Conservation (phyloP, 2,113 vertebrate species). For the Nannospalax galili region DNA sequence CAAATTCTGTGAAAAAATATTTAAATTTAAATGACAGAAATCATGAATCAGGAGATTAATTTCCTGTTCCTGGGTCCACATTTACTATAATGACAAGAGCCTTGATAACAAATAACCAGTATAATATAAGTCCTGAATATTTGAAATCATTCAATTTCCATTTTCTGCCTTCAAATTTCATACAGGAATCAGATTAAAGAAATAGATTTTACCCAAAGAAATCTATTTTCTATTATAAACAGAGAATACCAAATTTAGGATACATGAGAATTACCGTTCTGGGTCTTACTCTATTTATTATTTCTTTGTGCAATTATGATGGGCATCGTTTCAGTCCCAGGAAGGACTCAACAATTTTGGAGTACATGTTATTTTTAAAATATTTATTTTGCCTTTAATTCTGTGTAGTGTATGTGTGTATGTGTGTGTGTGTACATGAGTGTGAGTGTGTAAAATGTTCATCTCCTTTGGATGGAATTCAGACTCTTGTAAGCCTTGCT, state of each 20-base stretch:
- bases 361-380: neutral
- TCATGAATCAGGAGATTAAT: neutral
- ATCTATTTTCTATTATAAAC: neutral
- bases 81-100: neutral
- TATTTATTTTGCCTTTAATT: neutral
- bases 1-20: neutral
- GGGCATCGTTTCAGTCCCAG: neutral
- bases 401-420: neutral
- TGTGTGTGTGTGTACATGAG: neutral
- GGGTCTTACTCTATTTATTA: neutral
- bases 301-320: neutral
- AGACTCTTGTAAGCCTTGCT: too few relatives aligned
- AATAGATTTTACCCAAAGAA: neutral
- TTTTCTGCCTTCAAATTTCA: neutral
- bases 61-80: neutral
- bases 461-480: neutral
- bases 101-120: neutral
- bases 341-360: neutral
- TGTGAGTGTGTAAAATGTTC: neutral
- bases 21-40: conserved; percentile 26
- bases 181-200: neutral
- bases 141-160: neutral
- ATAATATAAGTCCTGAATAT: neutral
- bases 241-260: neutral
- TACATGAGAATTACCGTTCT: neutral